A percentile compares a stretch with the other conserved stretches of the same genome.
Conservation (phyloP, 2,113 vertebrate genomes). For the Acanthochromis polyacanthus region DNA sequence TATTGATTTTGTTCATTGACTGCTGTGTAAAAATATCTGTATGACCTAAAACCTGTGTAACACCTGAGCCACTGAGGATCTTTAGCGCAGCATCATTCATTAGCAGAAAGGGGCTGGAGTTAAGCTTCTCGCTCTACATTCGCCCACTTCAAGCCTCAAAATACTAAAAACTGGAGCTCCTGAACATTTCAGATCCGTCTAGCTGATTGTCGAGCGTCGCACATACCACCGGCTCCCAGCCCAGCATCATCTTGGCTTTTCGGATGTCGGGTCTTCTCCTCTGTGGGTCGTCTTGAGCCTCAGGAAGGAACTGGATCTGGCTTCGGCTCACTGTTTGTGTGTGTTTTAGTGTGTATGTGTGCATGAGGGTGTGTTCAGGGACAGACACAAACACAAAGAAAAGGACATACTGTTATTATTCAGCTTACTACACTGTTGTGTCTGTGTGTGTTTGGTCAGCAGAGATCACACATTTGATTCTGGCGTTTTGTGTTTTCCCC, state of each 20-base stretch:
- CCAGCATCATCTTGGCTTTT: slow-evolving; percentile 95
- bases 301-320: slow-evolving; percentile 97
- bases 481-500: no score
- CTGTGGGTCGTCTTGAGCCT: slow-evolving; percentile 98
- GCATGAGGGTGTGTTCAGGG: neutral
- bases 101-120: neutral
- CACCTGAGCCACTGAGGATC: neutral
- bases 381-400: neutral
- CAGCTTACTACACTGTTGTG: neutral
- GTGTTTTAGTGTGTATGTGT: neutral
- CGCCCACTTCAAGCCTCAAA: neutral
- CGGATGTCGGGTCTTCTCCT: slow-evolving; percentile 96
- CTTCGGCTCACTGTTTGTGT: slow-evolving; percentile 87
- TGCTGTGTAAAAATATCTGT: neutral
- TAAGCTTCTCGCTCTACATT: neutral
- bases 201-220: neutral
- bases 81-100: neutral
- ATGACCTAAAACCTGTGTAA: neutral
- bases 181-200: neutral
- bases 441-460: neutral
- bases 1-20: neutral
- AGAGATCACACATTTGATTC: no score
- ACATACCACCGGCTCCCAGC: slow-evolving; percentile 98
- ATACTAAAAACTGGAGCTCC: neutral
- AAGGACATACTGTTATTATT: neutral